Evolutionary conservation across 2,797 vertebrate species (phyloP), one percentile per base, ranked within the genome.

Genomic region (Macropodus opercularis): DNA sequence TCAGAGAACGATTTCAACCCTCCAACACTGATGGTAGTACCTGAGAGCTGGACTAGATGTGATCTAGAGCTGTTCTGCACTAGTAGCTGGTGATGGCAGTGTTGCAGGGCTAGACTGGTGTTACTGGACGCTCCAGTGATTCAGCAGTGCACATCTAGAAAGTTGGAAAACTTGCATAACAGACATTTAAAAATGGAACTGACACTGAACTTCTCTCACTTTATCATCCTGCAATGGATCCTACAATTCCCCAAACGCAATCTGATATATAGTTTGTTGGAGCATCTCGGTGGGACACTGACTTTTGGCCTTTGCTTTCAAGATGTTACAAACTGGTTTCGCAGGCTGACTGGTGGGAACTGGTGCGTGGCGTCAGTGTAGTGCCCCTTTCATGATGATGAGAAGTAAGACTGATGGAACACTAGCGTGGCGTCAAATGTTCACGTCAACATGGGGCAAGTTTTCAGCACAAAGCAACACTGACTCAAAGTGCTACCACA

Each of bases 31-130:
- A 57, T 32, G 71, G 55, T 53, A 29, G 69, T 80, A 87, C 85
- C 83, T 86, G 86, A 90, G 85, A 84, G 76, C 69, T 73, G 56
- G 57, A 70, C 61, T 52, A 46, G 47, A 75, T 68, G 71, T 80
- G 80, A 79, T 52, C 61, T 18, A 17, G 50, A 14, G 62, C 17
- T 54, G 78, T 36, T 56, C 46, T 53, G 60, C 67, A 73, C 64
- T 48, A 64, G 68, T 36, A 29, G 75, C 80, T 79, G 74, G 74
- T 75, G 75, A 77, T 79, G 52, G 49, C 41, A 65, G 73, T 6
- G 18, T 46, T 40, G 58, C 35, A 13, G 48, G 14, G 41, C 11
- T 50, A 26, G 40, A 39, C 13, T 39, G 54, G 36, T 22, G 29
- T 22, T 35, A 1, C 9, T 54, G 40, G 56, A 19, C 2, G 23